A percentile compares a stretch with the other conserved stretches of the same genome.
Conservation (phyloP, 2,888 invertebrate species). For the Fissipunctia ypsillon region DNA sequence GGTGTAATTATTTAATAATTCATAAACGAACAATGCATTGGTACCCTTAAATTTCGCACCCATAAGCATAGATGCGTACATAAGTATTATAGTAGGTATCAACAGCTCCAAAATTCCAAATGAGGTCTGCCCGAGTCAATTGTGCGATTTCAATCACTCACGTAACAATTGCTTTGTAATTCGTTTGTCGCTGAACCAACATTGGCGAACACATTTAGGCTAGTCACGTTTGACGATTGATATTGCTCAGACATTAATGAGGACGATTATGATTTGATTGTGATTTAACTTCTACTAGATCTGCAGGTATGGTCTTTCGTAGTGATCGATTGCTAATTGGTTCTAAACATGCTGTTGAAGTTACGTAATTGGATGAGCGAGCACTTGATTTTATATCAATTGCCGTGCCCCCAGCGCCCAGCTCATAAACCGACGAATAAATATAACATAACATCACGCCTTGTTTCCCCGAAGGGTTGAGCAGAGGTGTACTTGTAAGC, state of each 20-base stretch:
- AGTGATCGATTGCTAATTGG: slow-evolving; percentile 3
- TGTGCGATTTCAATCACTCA: slow-evolving; percentile 42
- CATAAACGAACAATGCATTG: slow-evolving; percentile 12
- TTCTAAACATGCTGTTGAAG: not conserved
- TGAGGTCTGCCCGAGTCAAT: slow-evolving; percentile 27
- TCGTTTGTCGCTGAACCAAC: slow-evolving; percentile 41
- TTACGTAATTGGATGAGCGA: not conserved
- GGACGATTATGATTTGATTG: slow-evolving; percentile 47
- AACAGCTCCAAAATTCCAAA: slow-evolving; percentile 31
- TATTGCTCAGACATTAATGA: slow-evolving; percentile 51
- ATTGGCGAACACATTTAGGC: slow-evolving; percentile 43
- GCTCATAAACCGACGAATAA: no score
- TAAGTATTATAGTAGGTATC: not conserved
- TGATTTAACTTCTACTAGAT: slow-evolving; percentile 29
- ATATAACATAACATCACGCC: no score
- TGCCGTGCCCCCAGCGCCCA: no score
- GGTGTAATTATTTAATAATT: not conserved
- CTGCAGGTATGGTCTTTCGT: slow-evolving; percentile 29
- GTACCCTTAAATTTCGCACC: not conserved
- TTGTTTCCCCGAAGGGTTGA: no score
- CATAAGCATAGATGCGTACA: not conserved
- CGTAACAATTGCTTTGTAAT: slow-evolving; percentile 47
- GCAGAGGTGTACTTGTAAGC: no score
- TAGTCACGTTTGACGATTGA: slow-evolving; percentile 51
- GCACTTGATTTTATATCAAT: no score